A percentile compares a stretch with the other conserved stretches of the same genome.
These are phyloP conservation scores for Pharmacophagus antenor DNA, from an alignment of 2,888 invertebrate species.

Conservation along the genomic window DNA sequence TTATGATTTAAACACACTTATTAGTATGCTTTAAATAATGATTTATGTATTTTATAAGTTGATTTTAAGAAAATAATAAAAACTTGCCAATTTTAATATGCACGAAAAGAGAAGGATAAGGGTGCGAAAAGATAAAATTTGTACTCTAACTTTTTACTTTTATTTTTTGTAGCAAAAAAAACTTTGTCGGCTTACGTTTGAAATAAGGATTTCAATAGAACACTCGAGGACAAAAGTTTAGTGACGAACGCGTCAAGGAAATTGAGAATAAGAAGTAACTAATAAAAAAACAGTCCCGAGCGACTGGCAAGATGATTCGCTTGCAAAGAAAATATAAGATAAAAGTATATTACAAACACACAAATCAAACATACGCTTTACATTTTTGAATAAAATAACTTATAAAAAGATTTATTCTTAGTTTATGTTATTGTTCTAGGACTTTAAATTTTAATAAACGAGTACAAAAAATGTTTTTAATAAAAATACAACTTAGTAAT, in stretches of 20 bases:
- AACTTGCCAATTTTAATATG: slow-evolving; percentile 27
- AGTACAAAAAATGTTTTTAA: not conserved
- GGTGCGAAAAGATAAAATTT: slow-evolving; percentile 47
- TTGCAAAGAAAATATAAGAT: slow-evolving; percentile 21
- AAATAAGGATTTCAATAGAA: slow-evolving; percentile 49
- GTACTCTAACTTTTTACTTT: slow-evolving; percentile 48
- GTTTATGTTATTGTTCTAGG: too few species aligned
- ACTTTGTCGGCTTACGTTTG: slow-evolving; percentile 58
- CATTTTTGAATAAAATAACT: too few species aligned
- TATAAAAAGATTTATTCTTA: too few species aligned
- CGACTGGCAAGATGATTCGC: slow-evolving; percentile 26
- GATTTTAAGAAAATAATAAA: slow-evolving; percentile 12
- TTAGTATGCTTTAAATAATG: too few species aligned
- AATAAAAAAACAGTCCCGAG: slow-evolving; percentile 28
- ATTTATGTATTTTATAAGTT: slow-evolving; percentile 10
- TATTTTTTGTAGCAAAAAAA: slow-evolving; percentile 46
- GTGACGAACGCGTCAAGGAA: slow-evolving; percentile 27
- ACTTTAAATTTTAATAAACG: not conserved
- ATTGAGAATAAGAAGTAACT: slow-evolving; percentile 31
- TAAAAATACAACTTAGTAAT: slow-evolving; percentile 20
- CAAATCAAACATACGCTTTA: not conserved
- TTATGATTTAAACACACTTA: too few species aligned
- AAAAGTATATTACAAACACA: slow-evolving; percentile 1
- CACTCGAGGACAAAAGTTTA: slow-evolving; percentile 46
- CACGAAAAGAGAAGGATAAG: slow-evolving; percentile 57